These are phyloP conservation scores for Vulpes lagopus DNA, from an alignment of 2,113 vertebrate species.

Conservation along the genomic window DNA sequence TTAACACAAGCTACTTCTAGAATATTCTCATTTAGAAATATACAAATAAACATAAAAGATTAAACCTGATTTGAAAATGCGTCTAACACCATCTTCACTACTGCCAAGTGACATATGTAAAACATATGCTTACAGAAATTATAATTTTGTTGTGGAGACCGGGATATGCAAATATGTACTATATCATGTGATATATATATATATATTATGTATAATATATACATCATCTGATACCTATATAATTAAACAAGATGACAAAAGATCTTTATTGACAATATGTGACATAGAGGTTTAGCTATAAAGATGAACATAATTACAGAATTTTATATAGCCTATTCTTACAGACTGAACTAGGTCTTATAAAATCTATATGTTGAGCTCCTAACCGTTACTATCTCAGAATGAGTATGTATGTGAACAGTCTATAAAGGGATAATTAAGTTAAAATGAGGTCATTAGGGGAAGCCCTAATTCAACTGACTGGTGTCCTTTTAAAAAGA, in stretches of 20 bases:
- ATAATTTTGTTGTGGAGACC: not conserved
- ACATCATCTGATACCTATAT: not conserved
- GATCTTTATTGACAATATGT: not conserved
- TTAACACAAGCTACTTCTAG: not conserved
- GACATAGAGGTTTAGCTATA: not conserved
- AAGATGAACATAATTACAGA: not conserved
- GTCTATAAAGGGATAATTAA: not conserved
- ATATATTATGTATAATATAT: not conserved
- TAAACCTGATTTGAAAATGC: not conserved
- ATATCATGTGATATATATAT: not conserved
- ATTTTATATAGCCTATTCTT: not conserved
- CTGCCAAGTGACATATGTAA: not conserved
- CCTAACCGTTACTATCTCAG: not conserved
- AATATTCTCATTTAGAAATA: constrained; percentile 8
- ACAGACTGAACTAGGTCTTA: not conserved
- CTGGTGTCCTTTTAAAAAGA: not conserved
- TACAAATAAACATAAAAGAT: not conserved
- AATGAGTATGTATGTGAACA: not conserved
- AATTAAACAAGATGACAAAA: not conserved
- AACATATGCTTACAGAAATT: not conserved
- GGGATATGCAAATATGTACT: not conserved
- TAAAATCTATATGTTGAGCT: not conserved
- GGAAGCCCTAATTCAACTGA: not conserved
- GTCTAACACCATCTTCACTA: not conserved
- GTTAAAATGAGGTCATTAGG: not conserved